Conservation (phyloP, 2,797 vertebrate species). For the Malacoraja senta region DNA sequence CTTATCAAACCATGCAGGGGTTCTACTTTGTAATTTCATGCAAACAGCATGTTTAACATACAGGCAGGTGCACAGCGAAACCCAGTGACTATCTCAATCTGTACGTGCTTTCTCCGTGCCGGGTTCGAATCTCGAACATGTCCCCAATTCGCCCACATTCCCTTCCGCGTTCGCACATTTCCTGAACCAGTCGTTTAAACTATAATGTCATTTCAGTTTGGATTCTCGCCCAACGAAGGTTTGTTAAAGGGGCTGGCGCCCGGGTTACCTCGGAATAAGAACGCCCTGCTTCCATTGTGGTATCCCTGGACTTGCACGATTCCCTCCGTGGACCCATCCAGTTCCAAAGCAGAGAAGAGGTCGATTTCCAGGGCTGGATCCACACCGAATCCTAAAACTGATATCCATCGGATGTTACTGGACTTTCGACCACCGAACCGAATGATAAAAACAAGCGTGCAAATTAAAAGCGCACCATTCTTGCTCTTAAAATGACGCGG, state of each 20-base stretch:
- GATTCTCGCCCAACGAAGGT: neutral
- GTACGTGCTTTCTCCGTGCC: neutral
- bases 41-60: neutral
- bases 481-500: neutral
- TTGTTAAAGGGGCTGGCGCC: neutral
- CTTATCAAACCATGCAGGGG: too few species aligned
- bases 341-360: constrained; percentile 78
- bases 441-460: neutral
- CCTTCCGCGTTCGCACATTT: neutral
- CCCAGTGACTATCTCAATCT: neutral
- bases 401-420: constrained; percentile 33
- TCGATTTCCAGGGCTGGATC: constrained; percentile 86
- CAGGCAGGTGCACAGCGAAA: neutral
- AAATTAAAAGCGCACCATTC: too few species aligned
- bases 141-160: neutral
- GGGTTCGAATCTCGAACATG: neutral
- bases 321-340: constrained; percentile 72
- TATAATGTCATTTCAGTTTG: neutral
- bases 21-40: neutral
- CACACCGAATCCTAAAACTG: constrained; percentile 83
- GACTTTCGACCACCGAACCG: neutral
- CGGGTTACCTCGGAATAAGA: constrained; percentile 85
- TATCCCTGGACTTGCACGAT: constrained; percentile 89
- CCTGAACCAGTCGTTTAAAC: neutral
- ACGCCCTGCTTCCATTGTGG: constrained; percentile 89